phyloP scores from a whole-genome alignment of 2,888 invertebrate genomes.

The Sarcophaga subvicina region DNA sequence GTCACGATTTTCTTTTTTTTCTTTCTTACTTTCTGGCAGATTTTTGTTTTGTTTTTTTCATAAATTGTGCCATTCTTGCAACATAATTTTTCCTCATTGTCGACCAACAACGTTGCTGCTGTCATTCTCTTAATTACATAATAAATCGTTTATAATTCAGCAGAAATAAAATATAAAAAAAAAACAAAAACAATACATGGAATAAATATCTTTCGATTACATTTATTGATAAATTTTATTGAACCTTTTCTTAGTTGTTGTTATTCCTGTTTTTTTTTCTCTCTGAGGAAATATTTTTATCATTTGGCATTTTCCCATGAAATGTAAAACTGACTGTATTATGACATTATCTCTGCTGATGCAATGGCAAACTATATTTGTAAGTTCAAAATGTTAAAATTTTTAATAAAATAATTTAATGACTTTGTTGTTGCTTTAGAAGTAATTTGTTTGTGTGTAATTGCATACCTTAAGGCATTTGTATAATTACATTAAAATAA shows the following conservation, averaged over 20 bases:
- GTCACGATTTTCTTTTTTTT: constrained; percentile 40
- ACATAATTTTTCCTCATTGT: constrained; percentile 1
- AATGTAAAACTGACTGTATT: neutral
- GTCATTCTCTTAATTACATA: constrained; percentile 44
- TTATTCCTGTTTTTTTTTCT: neutral
- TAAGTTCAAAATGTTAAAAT: neutral
- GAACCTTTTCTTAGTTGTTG: neutral
- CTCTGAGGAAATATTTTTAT: neutral
- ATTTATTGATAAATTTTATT: neutral
- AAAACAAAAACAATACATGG: neutral
- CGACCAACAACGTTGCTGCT: neutral
- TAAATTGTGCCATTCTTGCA: neutral
- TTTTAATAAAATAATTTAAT: neutral
- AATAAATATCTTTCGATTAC: neutral
- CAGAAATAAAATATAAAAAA: neutral
- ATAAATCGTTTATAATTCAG: constrained; percentile 49
- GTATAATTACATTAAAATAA: constrained; percentile 7
- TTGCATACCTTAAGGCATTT: constrained; percentile 42
- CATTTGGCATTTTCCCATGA: neutral
- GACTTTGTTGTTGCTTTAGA: neutral
- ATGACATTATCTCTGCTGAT: neutral
- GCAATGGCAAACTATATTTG: neutral
- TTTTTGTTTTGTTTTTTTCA: neutral
- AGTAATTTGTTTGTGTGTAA: constrained; percentile 18
- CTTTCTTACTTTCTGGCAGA: neutral